phyloP scores from a whole-genome alignment of 2,113 vertebrate species.

The Carettochelys insculpta region DNA sequence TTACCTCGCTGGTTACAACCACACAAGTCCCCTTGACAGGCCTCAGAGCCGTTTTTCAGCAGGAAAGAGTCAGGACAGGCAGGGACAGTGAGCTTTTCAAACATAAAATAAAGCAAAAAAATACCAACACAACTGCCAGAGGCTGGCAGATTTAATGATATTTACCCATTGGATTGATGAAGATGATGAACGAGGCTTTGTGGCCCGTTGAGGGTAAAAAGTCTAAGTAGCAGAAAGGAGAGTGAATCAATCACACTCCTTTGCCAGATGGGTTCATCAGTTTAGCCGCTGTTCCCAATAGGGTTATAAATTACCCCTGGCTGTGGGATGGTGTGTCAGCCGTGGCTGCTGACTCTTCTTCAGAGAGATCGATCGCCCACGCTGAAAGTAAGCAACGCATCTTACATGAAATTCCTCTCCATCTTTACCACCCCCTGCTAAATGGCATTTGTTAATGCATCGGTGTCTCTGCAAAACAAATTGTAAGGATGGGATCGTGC shows the following conservation, averaged over 20 bases:
- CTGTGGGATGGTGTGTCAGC: slow-evolving; percentile 58
- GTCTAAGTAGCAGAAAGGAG: slow-evolving; percentile 63
- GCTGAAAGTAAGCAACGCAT: slow-evolving; percentile 30
- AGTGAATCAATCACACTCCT: slow-evolving; percentile 78
- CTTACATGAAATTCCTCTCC: background rate
- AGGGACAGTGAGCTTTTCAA: background rate
- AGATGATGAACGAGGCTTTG: slow-evolving; percentile 35
- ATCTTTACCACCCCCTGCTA: rapidly evolving
- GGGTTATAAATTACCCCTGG: slow-evolving; percentile 67
- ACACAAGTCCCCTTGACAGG: background rate
- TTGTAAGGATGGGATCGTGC: background rate
- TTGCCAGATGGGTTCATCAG: slow-evolving; percentile 75
- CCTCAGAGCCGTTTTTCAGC: background rate
- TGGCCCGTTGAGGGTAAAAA: slow-evolving; percentile 68
- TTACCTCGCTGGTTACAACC: background rate
- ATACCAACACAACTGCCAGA: slow-evolving; percentile 41
- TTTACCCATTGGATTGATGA: slow-evolving; percentile 78
- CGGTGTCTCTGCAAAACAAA: rapidly evolving
- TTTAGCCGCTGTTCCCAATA: slow-evolving; percentile 65
- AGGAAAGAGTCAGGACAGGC: background rate
- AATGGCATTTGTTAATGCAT: background rate
- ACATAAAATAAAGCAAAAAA: background rate
- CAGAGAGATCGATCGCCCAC: slow-evolving; percentile 65
- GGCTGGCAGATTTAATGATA: slow-evolving; percentile 64
- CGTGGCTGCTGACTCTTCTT: slow-evolving; percentile 49